These are phyloP conservation scores for Hemithea aestivaria DNA, from an alignment of 2,888 invertebrate species.

Conservation along the genomic window DNA sequence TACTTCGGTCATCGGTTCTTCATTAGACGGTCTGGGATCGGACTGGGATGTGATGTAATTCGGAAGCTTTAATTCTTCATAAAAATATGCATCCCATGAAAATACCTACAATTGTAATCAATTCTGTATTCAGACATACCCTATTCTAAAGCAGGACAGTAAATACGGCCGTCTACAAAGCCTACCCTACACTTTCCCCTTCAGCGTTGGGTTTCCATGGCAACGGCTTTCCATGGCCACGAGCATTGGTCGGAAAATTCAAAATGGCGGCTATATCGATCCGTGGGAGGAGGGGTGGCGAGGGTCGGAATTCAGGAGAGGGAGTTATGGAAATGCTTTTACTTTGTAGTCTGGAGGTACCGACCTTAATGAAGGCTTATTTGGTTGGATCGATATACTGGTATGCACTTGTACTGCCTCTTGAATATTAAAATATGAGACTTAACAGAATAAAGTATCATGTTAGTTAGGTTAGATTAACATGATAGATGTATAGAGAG, in stretches of 20 bases:
- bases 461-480: too few species aligned
- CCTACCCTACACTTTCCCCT: conserved; percentile 72
- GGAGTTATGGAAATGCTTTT: conserved; percentile 47
- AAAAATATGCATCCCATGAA: too few species aligned
- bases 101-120: too few species aligned
- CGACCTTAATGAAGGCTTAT: conserved; percentile 27
- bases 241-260: conserved; percentile 78
- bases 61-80: too few species aligned
- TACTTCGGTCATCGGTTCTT: too few species aligned
- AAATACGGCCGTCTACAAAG: conserved; percentile 38
- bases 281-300: conserved; percentile 48
- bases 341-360: conserved; percentile 31
- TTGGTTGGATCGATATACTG: conserved; percentile 22
- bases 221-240: conserved; percentile 70
- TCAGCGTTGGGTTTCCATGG: conserved; percentile 55
- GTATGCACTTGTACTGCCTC: not conserved
- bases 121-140: conserved; percentile 20
- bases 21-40: too few species aligned
- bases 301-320: conserved; percentile 41
- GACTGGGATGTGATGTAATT: too few species aligned
- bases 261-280: conserved; percentile 75
- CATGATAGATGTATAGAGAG: too few species aligned
- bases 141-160: conserved; percentile 24
- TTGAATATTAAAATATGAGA: too few species aligned
- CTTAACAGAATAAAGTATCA: too few species aligned